phyloP scores from a whole-genome alignment of 2,888 invertebrate species.

The Ectobius pallidus region DNA sequence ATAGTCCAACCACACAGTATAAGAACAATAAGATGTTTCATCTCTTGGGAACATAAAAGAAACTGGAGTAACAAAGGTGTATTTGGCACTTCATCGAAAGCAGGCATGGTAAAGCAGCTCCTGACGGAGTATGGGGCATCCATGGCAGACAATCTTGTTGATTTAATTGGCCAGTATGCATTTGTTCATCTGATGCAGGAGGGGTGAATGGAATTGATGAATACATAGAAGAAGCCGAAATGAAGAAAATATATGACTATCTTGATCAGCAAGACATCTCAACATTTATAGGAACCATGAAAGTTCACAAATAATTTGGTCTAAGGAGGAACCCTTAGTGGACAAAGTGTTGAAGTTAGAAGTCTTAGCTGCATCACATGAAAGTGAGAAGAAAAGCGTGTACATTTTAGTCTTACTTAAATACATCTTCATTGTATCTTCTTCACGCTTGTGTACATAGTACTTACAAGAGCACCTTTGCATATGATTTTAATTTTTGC shows the following conservation, averaged over 20 bases:
- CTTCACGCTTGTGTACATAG: too few relatives aligned
- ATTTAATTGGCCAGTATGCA: neutral
- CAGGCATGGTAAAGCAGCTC: conserved; percentile 8
- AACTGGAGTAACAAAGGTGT: neutral
- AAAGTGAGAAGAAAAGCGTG: neutral
- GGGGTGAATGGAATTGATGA: neutral
- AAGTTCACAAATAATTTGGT: neutral
- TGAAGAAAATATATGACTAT: conserved; percentile 4
- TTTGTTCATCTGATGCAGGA: neutral
- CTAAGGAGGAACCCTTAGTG: neutral
- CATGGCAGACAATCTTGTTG: conserved; percentile 4
- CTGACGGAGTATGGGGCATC: conserved; percentile 20
- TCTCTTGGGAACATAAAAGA: neutral
- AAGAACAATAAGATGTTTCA: conserved; percentile 8
- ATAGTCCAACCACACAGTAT: neutral
- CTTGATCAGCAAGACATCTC: neutral
- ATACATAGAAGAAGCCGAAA: neutral
- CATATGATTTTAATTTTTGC: too few relatives aligned
- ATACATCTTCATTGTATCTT: neutral
- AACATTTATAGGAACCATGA: too few relatives aligned
- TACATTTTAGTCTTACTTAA: neutral
- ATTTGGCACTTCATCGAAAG: neutral
- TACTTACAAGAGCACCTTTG: too few relatives aligned
- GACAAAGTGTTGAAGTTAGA: neutral
- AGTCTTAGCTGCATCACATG: neutral